Evolutionary conservation across 1,140 invertebrate genomes (phyloP).

Genomic region (Penaeus indicus): DNA sequence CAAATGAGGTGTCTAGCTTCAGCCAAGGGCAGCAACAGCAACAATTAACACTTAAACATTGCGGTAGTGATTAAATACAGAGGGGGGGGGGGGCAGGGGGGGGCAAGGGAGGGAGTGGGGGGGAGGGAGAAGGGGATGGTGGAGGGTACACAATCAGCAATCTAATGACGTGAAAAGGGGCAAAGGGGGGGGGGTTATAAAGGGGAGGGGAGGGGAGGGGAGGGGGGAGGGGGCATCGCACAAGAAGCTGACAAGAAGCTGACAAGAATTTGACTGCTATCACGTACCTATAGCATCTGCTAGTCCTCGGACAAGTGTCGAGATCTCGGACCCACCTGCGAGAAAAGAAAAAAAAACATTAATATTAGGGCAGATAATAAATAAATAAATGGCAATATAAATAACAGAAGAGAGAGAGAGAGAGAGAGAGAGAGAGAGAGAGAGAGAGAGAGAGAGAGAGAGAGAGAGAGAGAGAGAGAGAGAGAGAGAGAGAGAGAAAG

Average conservation of each 20-base stretch:
- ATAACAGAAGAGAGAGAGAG: not conserved
- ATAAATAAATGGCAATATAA: not conserved
- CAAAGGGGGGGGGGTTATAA: not conserved
- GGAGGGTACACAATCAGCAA: not conserved
- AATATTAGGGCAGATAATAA: not conserved
- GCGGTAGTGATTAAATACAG: not conserved
- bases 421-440: not conserved
- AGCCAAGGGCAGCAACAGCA: too few species aligned
- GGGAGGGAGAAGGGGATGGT: not conserved
- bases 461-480: constrained; percentile 1
- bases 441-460: not conserved
- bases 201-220: not conserved
- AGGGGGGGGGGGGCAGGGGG: not conserved
- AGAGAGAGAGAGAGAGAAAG: too few species aligned
- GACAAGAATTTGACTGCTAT: not conserved
- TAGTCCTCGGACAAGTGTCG: constrained; percentile 48
- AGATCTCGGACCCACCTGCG: constrained; percentile 53
- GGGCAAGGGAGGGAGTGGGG: not conserved
- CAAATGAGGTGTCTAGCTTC: not conserved
- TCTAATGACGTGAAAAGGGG: not conserved
- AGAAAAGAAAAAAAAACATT: not conserved
- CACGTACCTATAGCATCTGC: constrained; percentile 51
- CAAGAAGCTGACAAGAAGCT: not conserved
- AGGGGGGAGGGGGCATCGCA: not conserved
- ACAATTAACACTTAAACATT: too few species aligned